These are phyloP conservation scores for Orthosia cruda DNA, from an alignment of 2,888 invertebrate species.

Conservation along the genomic window DNA sequence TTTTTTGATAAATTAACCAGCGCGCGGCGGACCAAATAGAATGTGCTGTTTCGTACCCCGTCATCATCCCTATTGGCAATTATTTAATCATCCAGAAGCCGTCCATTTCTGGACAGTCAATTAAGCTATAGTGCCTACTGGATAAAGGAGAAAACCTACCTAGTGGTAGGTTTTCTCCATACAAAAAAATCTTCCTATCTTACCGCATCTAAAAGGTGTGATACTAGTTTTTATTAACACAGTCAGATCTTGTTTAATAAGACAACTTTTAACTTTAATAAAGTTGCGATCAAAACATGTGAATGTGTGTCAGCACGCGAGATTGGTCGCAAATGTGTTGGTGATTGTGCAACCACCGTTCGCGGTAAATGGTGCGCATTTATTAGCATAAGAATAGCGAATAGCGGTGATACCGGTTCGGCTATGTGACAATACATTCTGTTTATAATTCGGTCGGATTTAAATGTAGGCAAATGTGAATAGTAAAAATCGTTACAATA, in stretches of 20 bases:
- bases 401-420: conserved; percentile 25
- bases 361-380: conserved; percentile 20
- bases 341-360: conserved; percentile 48
- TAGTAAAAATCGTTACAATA: not conserved
- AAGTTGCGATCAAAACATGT: conserved; percentile 4
- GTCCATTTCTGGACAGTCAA: too few relatives aligned
- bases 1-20: too few relatives aligned
- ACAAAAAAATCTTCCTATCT: too few relatives aligned
- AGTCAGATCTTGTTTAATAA: not conserved
- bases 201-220: too few relatives aligned
- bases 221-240: not conserved
- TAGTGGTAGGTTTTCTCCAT: too few relatives aligned
- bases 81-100: too few relatives aligned
- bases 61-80: too few relatives aligned
- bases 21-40: too few relatives aligned
- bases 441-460: conserved; percentile 3
- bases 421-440: conserved; percentile 4
- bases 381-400: conserved; percentile 47
- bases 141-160: too few relatives aligned
- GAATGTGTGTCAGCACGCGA: conserved; percentile 48
- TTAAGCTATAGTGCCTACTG: too few relatives aligned
- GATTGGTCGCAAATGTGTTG: conserved; percentile 45
- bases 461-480: not conserved
- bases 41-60: too few relatives aligned
- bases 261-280: conserved; percentile 10